Conservation (phyloP, 2,888 invertebrate species). For the Drosophila acutilabella region DNA sequence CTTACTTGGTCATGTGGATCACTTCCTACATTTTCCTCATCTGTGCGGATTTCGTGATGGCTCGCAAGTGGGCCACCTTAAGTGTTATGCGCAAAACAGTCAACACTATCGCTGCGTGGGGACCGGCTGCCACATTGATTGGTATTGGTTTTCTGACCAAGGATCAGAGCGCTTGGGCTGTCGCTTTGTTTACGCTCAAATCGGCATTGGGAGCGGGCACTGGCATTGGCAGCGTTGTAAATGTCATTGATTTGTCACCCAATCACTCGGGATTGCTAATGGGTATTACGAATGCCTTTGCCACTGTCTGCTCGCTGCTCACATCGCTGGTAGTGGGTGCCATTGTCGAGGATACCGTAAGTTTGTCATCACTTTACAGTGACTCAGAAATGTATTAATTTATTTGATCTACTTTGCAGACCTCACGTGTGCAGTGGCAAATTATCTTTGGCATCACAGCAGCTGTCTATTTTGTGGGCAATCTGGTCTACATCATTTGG, state of each 20-base stretch:
- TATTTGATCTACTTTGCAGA: conserved; percentile 42
- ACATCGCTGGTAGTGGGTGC: conserved; percentile 87
- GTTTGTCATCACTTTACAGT: conserved; percentile 54
- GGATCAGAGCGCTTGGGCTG: conserved; percentile 84
- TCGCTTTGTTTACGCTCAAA: conserved; percentile 86
- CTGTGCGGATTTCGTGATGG: conserved; percentile 85
- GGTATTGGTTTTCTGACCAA: conserved; percentile 86
- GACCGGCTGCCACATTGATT: conserved; percentile 86
- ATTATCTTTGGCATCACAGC: conserved; percentile 89
- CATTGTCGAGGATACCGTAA: conserved; percentile 84
- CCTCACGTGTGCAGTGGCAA: conserved; percentile 88
- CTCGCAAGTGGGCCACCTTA: conserved; percentile 65
- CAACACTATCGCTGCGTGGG: conserved; percentile 82
- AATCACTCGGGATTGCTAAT: conserved; percentile 88
- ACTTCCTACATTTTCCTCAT: conserved; percentile 85
- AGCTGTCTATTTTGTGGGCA: conserved; percentile 88
- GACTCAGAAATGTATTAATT: background rate
- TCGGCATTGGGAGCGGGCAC: conserved; percentile 85
- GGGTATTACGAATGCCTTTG: conserved; percentile 88
- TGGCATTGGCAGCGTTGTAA: conserved; percentile 85
- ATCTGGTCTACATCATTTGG: conserved; percentile 89
- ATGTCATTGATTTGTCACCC: conserved; percentile 88
- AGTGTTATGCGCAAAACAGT: conserved; percentile 66
- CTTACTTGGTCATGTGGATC: conserved; percentile 86
- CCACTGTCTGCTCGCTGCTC: conserved; percentile 87